Evolutionary conservation across 2,797 vertebrate genomes (phyloP).

Genomic region (Zalophus californianus): DNA sequence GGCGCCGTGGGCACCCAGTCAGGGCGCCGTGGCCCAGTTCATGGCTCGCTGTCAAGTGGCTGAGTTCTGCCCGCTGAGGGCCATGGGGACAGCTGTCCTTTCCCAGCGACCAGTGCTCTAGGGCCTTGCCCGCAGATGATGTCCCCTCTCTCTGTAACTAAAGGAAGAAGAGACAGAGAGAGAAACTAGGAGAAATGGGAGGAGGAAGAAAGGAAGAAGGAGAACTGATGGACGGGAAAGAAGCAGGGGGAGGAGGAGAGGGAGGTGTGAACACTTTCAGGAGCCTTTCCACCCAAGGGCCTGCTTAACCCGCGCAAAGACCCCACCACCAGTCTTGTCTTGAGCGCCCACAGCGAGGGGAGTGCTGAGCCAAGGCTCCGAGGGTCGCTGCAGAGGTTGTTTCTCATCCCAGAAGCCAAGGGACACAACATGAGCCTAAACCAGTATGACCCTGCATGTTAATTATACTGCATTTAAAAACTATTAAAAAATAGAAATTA

Average conservation of each 20-base stretch:
- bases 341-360: not conserved
- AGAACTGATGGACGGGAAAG: not conserved
- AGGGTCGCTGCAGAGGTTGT: no score
- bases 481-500: not conserved
- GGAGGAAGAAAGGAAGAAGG: not conserved
- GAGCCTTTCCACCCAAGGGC: fast-evolving
- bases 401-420: not conserved
- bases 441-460: no score
- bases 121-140: not conserved
- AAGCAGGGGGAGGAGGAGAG: not conserved
- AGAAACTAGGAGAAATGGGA: no score
- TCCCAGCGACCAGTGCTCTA: not conserved
- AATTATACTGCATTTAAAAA: not conserved
- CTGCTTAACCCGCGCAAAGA: no score
- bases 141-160: not conserved
- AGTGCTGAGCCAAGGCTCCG: not conserved
- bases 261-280: not conserved
- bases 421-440: not conserved
- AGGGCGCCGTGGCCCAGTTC: no score
- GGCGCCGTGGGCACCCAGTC: no score
- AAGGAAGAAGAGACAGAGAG: not conserved
- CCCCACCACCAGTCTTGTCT: no score
- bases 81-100: not conserved
- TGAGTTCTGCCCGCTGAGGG: no score
- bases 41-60: fast-evolving